phyloP scores from a whole-genome alignment of 2,797 vertebrate species.

The Pangasius sanitwongsei region DNA sequence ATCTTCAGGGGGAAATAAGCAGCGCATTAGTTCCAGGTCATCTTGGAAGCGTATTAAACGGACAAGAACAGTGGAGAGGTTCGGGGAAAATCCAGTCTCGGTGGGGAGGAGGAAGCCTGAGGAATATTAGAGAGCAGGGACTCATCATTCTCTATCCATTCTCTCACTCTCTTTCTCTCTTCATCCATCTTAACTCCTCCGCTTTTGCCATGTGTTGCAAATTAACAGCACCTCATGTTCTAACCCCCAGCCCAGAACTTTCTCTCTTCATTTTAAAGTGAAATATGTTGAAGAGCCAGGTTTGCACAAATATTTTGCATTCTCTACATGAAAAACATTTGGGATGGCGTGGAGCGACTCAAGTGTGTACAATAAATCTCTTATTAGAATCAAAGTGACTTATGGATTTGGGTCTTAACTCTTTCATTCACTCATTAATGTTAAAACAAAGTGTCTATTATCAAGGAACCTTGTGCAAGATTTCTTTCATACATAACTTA shows the following conservation, averaged over 20 bases:
- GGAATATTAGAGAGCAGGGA: slow-evolving; percentile 66
- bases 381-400: neutral
- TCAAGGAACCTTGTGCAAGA: too few relatives aligned
- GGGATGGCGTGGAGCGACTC: slow-evolving; percentile 45
- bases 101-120: slow-evolving; percentile 59
- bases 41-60: slow-evolving; percentile 69
- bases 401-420: neutral
- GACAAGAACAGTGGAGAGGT: slow-evolving; percentile 57
- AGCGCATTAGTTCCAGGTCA: slow-evolving; percentile 72
- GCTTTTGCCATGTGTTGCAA: slow-evolving; percentile 64
- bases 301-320: slow-evolving; percentile 52
- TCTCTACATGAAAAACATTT: slow-evolving; percentile 44
- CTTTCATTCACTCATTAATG: neutral
- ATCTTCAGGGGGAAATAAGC: slow-evolving; percentile 72
- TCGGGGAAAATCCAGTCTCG: slow-evolving; percentile 64
- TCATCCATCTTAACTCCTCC: slow-evolving; percentile 56
- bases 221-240: slow-evolving; percentile 60
- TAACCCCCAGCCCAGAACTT: slow-evolving; percentile 43
- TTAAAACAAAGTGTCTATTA: neutral
- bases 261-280: slow-evolving; percentile 56
- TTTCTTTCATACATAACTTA: neutral
- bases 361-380: slow-evolving; percentile 52
- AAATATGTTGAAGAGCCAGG: slow-evolving; percentile 58
- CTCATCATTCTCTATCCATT: slow-evolving; percentile 53
- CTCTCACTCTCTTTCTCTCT: slow-evolving; percentile 42